These are phyloP conservation scores for Otolemur garnettii DNA, from an alignment of 2,113 vertebrate species.

Conservation along the genomic window DNA sequence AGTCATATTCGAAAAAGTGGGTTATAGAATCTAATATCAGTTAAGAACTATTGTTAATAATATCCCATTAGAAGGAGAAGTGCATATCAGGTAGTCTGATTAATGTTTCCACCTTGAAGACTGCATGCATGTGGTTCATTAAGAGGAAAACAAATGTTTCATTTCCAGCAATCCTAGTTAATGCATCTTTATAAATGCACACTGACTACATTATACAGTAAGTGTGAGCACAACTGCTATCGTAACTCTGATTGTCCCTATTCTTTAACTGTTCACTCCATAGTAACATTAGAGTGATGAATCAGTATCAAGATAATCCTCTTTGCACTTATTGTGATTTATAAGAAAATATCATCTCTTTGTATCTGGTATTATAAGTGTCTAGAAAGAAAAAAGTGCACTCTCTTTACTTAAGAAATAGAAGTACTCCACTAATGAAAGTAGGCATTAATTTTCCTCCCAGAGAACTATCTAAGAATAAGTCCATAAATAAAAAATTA, in stretches of 20 bases:
- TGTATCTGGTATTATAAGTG: slow-evolving; percentile 10
- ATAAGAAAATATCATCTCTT: slow-evolving; percentile 22
- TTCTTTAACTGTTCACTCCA: slow-evolving; percentile 41
- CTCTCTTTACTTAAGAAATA: background rate
- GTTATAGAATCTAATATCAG: background rate
- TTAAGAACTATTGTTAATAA: slow-evolving; percentile 54
- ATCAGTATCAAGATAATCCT: background rate
- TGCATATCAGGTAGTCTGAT: slow-evolving; percentile 46
- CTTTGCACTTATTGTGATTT: slow-evolving; percentile 61
- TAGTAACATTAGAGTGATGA: slow-evolving; percentile 1
- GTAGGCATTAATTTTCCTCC: slow-evolving; percentile 55
- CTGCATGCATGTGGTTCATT: slow-evolving; percentile 73
- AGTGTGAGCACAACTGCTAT: background rate
- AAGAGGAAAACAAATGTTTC: slow-evolving; percentile 80
- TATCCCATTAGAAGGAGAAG: slow-evolving; percentile 69
- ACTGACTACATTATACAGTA: slow-evolving; percentile 41
- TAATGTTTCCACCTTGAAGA: slow-evolving; percentile 72
- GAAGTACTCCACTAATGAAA: slow-evolving; percentile 23
- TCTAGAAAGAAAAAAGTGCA: background rate
- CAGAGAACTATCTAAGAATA: background rate
- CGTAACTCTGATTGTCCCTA: background rate
- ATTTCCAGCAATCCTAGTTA: slow-evolving; percentile 55
- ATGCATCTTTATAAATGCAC: slow-evolving; percentile 69
- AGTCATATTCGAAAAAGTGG: slow-evolving; percentile 10
- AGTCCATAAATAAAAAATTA: slow-evolving; percentile 25